phyloP scores from a whole-genome alignment of 1,140 invertebrate genomes.

The Lepidurus packardi region DNA sequence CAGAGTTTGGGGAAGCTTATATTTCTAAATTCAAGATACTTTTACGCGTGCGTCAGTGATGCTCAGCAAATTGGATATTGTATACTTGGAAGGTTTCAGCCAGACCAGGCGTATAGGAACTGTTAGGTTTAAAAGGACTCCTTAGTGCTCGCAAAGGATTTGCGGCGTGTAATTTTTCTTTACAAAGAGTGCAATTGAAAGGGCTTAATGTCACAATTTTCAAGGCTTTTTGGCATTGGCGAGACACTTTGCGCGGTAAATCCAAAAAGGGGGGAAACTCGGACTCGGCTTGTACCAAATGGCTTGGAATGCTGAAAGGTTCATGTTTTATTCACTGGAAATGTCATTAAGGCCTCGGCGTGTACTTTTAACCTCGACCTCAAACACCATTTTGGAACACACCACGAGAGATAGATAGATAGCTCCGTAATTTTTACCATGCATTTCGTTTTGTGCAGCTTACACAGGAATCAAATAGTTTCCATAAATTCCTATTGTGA shows the following conservation, averaged over 20 bases:
- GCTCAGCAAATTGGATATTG: background rate
- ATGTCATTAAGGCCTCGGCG: constrained; percentile 4
- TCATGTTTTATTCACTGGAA: constrained; percentile 19
- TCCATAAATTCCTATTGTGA: no score
- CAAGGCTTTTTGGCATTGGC: background rate
- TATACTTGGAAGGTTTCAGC: background rate
- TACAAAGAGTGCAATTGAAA: background rate
- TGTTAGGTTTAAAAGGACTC: background rate
- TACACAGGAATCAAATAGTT: no score
- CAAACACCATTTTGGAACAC: background rate
- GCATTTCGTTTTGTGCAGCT: background rate
- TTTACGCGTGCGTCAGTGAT: background rate
- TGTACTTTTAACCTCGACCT: background rate
- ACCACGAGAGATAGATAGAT: background rate
- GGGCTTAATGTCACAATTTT: background rate
- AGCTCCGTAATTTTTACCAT: background rate
- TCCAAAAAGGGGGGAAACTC: background rate
- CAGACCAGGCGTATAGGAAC: background rate
- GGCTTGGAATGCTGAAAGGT: constrained; percentile 2
- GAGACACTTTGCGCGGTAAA: background rate
- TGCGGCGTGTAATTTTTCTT: background rate
- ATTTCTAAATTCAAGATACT: background rate
- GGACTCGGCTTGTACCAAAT: background rate
- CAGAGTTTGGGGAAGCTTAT: background rate
- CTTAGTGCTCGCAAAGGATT: background rate